These are phyloP conservation scores for Amblyornis subalaris DNA, from an alignment of 2,113 vertebrate genomes.

Conservation along the genomic window DNA sequence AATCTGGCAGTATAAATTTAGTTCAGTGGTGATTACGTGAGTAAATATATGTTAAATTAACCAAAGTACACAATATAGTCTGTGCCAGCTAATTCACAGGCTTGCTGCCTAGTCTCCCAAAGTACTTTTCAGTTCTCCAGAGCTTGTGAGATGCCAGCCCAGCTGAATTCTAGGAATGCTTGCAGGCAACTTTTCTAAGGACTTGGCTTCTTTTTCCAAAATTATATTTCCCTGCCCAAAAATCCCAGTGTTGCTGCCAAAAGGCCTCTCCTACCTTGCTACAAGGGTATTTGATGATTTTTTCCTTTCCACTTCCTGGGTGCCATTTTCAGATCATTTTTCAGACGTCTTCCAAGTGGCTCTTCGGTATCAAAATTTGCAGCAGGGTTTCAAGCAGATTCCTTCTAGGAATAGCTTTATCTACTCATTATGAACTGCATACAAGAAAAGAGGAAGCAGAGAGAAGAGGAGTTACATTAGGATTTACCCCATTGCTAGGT, in stretches of 20 bases:
- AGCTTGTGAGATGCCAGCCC: not conserved
- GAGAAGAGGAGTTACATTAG: not conserved
- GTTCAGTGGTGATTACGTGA: not conserved
- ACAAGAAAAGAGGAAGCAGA: not conserved
- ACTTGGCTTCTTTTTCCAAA: not conserved
- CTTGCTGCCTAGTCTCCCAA: not conserved
- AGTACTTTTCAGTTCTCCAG: not conserved
- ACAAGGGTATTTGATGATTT: not conserved
- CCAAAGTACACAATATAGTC: not conserved
- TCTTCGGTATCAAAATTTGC: not conserved
- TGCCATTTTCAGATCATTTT: not conserved
- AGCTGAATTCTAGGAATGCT: constrained; percentile 12
- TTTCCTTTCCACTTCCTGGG: not conserved
- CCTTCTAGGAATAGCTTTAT: not conserved
- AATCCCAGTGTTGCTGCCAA: not conserved
- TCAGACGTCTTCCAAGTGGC: not conserved
- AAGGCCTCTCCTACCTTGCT: not conserved
- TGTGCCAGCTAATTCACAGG: not conserved
- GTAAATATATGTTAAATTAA: not conserved
- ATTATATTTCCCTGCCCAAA: not conserved
- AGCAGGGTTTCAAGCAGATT: not conserved
- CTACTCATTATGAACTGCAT: not conserved
- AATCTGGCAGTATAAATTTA: not conserved
- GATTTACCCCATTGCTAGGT: not conserved
- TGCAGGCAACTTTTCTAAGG: not conserved